Evolutionary conservation across 2,797 vertebrate species (phyloP).

Genomic region (Rousettus madagascariensis): DNA sequence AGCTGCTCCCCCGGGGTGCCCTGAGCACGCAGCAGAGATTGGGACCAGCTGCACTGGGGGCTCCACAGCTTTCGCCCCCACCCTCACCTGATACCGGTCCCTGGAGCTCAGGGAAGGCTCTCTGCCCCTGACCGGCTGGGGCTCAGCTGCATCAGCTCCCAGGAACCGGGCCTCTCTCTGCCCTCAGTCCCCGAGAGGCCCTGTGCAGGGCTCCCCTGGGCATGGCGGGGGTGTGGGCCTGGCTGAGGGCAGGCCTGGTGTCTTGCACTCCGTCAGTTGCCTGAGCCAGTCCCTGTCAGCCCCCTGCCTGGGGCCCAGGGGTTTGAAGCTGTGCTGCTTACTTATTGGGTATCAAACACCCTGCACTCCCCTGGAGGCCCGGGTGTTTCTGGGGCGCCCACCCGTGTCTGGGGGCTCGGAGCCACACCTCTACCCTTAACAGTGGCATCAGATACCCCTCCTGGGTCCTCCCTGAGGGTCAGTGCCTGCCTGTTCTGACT

Average conservation of each 20-base stretch:
- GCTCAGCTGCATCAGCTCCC: not conserved
- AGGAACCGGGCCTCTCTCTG: not conserved
- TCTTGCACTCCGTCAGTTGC: conserved; percentile 73
- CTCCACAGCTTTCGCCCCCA: not conserved
- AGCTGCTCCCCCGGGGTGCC: conserved; percentile 86
- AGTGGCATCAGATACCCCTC: not conserved
- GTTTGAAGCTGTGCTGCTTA: not conserved
- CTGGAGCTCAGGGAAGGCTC: not conserved
- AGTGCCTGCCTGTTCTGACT: not conserved
- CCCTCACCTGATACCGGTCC: not conserved
- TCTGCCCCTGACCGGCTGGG: not conserved
- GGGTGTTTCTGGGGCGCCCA: not conserved
- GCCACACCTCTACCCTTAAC: not conserved
- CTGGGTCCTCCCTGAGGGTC: conserved; percentile 81
- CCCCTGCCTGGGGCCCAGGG: not conserved
- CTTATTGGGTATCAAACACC: not conserved
- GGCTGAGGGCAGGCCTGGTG: not conserved
- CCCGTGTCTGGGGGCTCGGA: not conserved
- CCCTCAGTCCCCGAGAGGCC: not conserved
- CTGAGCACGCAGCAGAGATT: conserved; percentile 39
- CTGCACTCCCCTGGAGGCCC: not conserved
- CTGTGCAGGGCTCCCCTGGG: not conserved
- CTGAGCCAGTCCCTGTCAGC: conserved; percentile 83
- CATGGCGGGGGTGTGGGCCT: not conserved
- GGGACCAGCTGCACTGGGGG: rapidly evolving